Conservation (phyloP, 2,113 vertebrate species). For the Ranitomeya imitator region DNA sequence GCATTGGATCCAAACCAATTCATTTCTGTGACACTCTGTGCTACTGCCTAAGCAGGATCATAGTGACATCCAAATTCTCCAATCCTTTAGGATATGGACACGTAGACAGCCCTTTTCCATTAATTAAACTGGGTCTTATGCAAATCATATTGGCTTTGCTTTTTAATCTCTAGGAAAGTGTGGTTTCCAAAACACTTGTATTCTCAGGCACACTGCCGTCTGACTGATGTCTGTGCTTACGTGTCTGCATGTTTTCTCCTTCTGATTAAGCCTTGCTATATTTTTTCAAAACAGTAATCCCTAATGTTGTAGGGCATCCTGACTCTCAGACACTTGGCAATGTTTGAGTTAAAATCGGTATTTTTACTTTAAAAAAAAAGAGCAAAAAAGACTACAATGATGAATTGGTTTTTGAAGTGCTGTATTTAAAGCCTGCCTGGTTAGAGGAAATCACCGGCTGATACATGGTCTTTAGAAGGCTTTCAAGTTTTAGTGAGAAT, state of each 20-base stretch:
- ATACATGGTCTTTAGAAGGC: background rate
- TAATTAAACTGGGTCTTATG: conserved; percentile 53
- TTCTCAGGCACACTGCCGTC: conserved; percentile 19
- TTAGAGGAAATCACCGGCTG: background rate
- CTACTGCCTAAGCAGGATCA: conserved; percentile 53
- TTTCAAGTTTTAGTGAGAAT: conserved; percentile 8
- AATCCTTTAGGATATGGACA: conserved; percentile 48
- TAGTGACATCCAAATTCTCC: conserved; percentile 47
- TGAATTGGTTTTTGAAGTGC: conserved; percentile 5
- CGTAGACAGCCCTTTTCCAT: conserved; percentile 39
- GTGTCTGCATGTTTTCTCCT: background rate
- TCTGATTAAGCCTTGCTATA: background rate
- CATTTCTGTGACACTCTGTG: conserved; percentile 35
- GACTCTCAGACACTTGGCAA: background rate
- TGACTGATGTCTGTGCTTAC: conserved; percentile 12
- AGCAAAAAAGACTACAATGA: background rate
- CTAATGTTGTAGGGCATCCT: background rate
- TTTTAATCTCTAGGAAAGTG: conserved; percentile 51
- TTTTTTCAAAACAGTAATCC: background rate
- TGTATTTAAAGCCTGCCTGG: background rate
- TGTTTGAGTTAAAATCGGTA: background rate
- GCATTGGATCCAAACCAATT: conserved; percentile 37
- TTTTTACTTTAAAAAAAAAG: background rate
- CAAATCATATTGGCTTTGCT: conserved; percentile 45
- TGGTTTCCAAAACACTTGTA: conserved; percentile 43